These are phyloP conservation scores for Heliopora coerulea DNA, from an alignment of 92 coral and sea anemone genomes.

Conservation along the genomic window DNA sequence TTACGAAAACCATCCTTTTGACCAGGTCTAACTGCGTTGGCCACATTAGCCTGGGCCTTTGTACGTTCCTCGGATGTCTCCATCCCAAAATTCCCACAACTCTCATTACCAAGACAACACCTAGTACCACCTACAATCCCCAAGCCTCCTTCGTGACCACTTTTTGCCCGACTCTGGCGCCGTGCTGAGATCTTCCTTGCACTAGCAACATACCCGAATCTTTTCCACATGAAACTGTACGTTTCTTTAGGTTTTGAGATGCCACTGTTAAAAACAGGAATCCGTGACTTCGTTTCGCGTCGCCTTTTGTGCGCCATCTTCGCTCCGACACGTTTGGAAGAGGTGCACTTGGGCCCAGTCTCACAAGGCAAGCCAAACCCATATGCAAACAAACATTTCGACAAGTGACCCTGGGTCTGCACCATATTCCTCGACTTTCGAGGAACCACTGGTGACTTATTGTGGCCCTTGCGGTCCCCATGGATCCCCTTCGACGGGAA, in stretches of 20 bases:
- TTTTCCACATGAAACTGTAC: constrained; percentile 1
- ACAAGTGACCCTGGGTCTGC: background rate
- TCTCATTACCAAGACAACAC: too few relatives aligned
- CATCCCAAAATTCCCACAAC: too few relatives aligned
- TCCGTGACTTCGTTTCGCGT: constrained; percentile 1
- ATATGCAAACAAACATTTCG: constrained; percentile 23
- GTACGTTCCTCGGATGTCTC: too few relatives aligned
- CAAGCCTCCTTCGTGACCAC: too few relatives aligned
- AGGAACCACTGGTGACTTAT: constrained; percentile 20
- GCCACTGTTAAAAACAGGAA: constrained; percentile 19
- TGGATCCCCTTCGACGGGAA: constrained; percentile 16
- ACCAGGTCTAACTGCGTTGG: too few relatives aligned
- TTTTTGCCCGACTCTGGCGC: background rate
- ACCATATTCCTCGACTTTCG: background rate
- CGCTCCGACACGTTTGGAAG: background rate
- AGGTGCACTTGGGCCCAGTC: background rate
- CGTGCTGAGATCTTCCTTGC: background rate
- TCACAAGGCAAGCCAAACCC: constrained; percentile 9
- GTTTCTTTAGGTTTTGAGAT: background rate
- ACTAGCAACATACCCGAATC: background rate
- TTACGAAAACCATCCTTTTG: too few relatives aligned
- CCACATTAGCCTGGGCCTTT: too few relatives aligned
- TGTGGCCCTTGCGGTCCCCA: constrained; percentile 6
- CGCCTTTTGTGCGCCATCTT: background rate
- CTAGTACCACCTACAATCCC: too few relatives aligned